Evolutionary conservation across 2,888 invertebrate genomes (phyloP), one percentile per base, ranked within the genome.

Genomic region (Nineta flava): DNA sequence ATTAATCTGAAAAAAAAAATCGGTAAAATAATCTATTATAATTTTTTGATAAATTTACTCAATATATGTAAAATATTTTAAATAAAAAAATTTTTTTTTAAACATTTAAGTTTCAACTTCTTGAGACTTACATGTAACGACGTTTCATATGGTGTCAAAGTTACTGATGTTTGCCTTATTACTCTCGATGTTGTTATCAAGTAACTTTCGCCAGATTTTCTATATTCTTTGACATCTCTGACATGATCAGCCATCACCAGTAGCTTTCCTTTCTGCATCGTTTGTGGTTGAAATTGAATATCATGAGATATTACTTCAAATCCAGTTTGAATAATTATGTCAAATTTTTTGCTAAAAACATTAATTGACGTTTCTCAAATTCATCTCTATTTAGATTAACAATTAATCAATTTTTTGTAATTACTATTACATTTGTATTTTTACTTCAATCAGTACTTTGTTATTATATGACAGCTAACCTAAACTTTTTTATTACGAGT

Each of bases 81-180:
- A 31, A n/a, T n/a, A n/a, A n/a, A n/a, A n/a, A n/a, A n/a, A n/a
- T n/a, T n/a, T n/a, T n/a, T n/a, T n/a, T n/a, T n/a, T n/a, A n/a
- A n/a, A n/a, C n/a, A n/a, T n/a, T n/a, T n/a, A n/a, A n/a, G n/a
- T n/a, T n/a, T n/a, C n/a, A n/a, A n/a, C n/a, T n/a, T n/a, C n/a
- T n/a, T n/a, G n/a, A n/a, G n/a, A n/a, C 26, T 35, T 49, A 51
- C 53, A 40, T 49, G 12, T 31, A 53, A 41, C 15, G 42, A 6
- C 15, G 45, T 46, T 17, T 41, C 46, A 40, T 53, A 52, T n/a
- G 52, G 51, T n/a, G 49, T 9, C 40, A 46, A 50, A 12, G 46
- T 46, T 7, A 53, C 49, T 44, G n/a, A 44, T 52, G 52, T 16
- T 21, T 34, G 1, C 55, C 55, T 51, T 55, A 49, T 34, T 54